These are phyloP conservation scores for Melieria picta DNA, from an alignment of 2,888 invertebrate species.

Conservation along the genomic window DNA sequence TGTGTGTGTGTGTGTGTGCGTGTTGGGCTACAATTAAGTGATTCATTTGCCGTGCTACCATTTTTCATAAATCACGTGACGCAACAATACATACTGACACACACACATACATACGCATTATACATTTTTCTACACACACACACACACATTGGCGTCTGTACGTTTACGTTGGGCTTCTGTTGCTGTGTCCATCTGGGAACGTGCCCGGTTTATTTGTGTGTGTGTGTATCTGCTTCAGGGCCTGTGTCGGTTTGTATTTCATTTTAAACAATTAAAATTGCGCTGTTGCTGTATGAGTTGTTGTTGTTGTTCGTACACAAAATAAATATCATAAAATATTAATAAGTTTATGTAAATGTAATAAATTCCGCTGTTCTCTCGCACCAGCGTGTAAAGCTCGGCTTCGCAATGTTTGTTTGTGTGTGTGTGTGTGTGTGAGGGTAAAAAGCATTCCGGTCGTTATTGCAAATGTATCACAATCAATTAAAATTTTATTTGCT, in stretches of 20 bases:
- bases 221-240: not conserved
- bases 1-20: not conserved
- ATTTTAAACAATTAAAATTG: constrained; percentile 15
- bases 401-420: not conserved
- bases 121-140: not conserved
- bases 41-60: constrained; percentile 5
- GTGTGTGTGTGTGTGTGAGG: not conserved
- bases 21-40: constrained; percentile 6
- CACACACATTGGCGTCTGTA: not conserved
- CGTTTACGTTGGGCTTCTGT: not conserved
- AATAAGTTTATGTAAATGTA: constrained; percentile 23
- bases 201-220: not conserved
- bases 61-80: constrained; percentile 11
- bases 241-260: not conserved
- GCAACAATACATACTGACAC: not conserved
- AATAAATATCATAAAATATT: constrained; percentile 13
- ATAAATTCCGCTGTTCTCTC: constrained; percentile 1
- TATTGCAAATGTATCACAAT: constrained; percentile 13
- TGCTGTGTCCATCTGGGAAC: not conserved
- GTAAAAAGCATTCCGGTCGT: not conserved
- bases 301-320: not conserved
- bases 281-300: not conserved
- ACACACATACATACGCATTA: not conserved
- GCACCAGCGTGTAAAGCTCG: not conserved
- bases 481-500: constrained; percentile 4